Conservation (phyloP, 2,113 vertebrate species). For the Leptosomus discolor region DNA sequence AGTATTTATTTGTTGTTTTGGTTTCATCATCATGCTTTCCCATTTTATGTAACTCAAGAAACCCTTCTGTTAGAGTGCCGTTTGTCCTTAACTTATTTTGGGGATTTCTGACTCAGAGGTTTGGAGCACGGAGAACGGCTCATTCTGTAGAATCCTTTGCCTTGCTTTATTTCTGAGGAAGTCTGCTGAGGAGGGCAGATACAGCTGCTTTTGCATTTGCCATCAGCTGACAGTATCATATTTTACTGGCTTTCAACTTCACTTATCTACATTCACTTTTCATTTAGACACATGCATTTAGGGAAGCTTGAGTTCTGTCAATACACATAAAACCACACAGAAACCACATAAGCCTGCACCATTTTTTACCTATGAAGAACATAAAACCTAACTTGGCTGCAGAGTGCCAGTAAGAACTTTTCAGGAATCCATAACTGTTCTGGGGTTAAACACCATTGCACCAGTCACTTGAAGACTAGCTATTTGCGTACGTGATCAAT, state of each 20-base stretch:
- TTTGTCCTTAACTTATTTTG: background rate
- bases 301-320: background rate
- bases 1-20: background rate
- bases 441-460: background rate
- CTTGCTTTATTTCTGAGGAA: background rate
- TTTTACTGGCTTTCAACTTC: background rate
- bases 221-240: background rate
- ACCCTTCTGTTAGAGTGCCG: background rate
- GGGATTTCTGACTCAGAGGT: background rate
- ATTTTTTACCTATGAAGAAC: background rate
- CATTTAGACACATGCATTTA: background rate
- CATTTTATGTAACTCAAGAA: background rate
- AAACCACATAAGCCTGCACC: background rate
- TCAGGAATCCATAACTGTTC: background rate
- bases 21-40: slow-evolving; percentile 11
- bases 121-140: background rate
- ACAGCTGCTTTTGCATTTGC: background rate
- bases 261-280: background rate
- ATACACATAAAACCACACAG: background rate
- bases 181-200: background rate
- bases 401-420: background rate
- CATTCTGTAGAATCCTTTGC: background rate
- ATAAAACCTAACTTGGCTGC: background rate
- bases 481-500: background rate
- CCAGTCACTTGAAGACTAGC: background rate